Evolutionary conservation across 2,113 vertebrate species (phyloP).

Genomic region (Calonectris borealis): DNA sequence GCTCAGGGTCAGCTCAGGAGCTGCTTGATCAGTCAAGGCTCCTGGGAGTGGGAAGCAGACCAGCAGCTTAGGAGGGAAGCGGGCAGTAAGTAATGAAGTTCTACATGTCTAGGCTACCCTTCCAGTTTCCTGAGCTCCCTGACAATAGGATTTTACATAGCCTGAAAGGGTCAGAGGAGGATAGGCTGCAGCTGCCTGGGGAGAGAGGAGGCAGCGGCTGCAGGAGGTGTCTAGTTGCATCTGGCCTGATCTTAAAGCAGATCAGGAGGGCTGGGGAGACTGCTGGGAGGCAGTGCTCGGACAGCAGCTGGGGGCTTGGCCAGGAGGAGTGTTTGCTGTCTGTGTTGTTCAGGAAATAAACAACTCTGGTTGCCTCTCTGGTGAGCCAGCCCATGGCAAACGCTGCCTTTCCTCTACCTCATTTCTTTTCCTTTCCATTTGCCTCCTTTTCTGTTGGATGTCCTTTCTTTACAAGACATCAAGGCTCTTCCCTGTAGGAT

Average conservation of each 20-base stretch:
- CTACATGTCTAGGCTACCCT: background rate
- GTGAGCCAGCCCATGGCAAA: background rate
- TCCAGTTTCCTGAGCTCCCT: background rate
- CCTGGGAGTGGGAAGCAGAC: background rate
- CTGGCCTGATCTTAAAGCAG: background rate
- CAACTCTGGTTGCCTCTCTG: background rate
- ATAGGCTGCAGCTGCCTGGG: background rate
- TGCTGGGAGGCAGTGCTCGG: background rate
- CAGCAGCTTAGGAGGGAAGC: background rate
- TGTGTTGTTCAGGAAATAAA: background rate
- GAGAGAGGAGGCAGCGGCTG: background rate
- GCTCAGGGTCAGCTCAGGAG: background rate
- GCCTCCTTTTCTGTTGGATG: background rate
- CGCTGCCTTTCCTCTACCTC: background rate
- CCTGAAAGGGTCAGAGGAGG: background rate
- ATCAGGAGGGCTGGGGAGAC: background rate
- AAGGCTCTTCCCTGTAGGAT: background rate
- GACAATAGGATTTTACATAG: background rate
- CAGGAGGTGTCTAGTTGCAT: background rate
- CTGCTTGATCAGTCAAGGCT: background rate
- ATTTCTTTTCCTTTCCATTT: background rate
- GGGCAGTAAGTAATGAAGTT: background rate
- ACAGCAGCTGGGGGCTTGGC: background rate
- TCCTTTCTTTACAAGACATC: background rate
- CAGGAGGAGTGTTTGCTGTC: background rate